These are phyloP conservation scores for Drosophila peninsularis DNA, from an alignment of 2,888 invertebrate species.

Conservation along the genomic window DNA sequence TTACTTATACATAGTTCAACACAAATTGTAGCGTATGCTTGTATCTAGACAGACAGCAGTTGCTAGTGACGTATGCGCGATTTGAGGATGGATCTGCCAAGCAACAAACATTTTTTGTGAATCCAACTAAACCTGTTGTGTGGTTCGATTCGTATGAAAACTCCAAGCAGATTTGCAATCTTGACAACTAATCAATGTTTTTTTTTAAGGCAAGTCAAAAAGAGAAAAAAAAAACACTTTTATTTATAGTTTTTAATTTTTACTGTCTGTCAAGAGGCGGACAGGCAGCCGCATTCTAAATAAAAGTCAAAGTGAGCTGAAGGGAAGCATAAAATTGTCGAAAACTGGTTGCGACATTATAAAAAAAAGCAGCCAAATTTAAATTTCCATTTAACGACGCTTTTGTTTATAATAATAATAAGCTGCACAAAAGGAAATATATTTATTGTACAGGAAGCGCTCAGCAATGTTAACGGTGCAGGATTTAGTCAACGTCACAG, in stretches of 20 bases:
- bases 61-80: neutral
- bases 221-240: neutral
- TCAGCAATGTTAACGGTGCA: neutral
- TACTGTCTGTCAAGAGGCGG: neutral
- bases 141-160: neutral
- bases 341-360: slow-evolving; percentile 30
- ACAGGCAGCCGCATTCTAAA: slow-evolving; percentile 4
- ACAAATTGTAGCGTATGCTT: neutral
- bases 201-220: neutral
- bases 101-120: neutral
- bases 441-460: slow-evolving; percentile 51
- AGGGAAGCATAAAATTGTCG: slow-evolving; percentile 1
- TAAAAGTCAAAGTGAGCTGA: slow-evolving; percentile 1
- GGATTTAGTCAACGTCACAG: neutral
- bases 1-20: neutral
- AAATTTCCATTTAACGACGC: slow-evolving; percentile 46
- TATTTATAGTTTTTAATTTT: neutral
- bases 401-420: slow-evolving; percentile 38
- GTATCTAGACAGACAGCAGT: neutral
- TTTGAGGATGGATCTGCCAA: neutral
- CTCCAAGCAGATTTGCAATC: neutral
- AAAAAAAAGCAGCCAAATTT: neutral
- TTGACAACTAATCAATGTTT: neutral
- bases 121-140: slow-evolving; percentile 1
- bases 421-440: neutral